Base-by-base conservation (phyloP, 2,888 invertebrate species). In the Caenorhabditis plicata region DNA sequence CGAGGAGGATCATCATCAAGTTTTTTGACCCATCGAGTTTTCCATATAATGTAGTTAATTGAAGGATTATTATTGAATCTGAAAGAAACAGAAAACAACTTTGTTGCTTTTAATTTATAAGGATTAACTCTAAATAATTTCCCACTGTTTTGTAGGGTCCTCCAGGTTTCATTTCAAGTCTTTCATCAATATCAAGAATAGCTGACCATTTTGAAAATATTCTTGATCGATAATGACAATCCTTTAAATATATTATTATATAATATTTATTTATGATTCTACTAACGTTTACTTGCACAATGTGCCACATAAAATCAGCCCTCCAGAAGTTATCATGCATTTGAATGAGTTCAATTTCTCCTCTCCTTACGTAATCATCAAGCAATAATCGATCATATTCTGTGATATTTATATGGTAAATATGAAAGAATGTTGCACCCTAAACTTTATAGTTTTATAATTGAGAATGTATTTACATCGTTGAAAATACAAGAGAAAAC, bases 401-500 rank as follows among this genome's bases (percentile, higher is more conserved):
- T 1, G 51, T 33, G 5, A 36, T 38, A 19, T 60, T 48, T 29
- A 23, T 13, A 4, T 54, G 3, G 26, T 60, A 60, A 11, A 60
- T 26, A 23, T 60, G 44, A 29, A 60, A 54, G 17, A 50, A 50
- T 20, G 53, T 54, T 42, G 60, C 60, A 22, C 60, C 60, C 26
- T 60, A 50, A n/a, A n/a, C n/a, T n/a, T n/a, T n/a, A n/a, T n/a
- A n/a, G n/a, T n/a, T n/a, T n/a, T n/a, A n/a, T n/a, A n/a, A n/a
- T n/a, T n/a, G n/a, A n/a, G n/a, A n/a, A n/a, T n/a, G n/a, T n/a
- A n/a, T n/a, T n/a, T n/a, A n/a, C n/a, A n/a, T n/a, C n/a, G n/a
- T n/a, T n/a, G n/a, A n/a, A n/a, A n/a, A n/a, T n/a, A n/a, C n/a
- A n/a, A n/a, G n/a, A n/a, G n/a, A n/a, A n/a, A n/a, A n/a, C n/a